Base-by-base conservation (phyloP, 2,113 vertebrate species). In the Mesoclemmys tuberculata region DNA sequence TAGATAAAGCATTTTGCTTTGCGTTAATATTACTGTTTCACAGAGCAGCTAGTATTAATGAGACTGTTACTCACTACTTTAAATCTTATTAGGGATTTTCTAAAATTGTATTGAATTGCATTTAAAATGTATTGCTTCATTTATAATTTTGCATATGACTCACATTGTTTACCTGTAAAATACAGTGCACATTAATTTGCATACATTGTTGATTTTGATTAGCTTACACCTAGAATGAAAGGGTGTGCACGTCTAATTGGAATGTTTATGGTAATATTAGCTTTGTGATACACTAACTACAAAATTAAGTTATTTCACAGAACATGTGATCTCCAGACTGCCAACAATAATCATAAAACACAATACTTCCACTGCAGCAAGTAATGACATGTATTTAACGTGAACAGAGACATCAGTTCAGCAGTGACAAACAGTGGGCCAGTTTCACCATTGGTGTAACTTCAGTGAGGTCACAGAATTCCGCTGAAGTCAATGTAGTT, bases 1-100 rank as follows among this genome's bases (percentile, higher is more conserved):
- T 10, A 93, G 84, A 90, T 24, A 89, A 93, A 90, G 19, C 71
- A 41, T 78, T 31, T 38, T 46, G 19, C 3, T 95, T 92, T 90
- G 26, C 85, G 56, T 90, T 96, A 87, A 88, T 77, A 85, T 89
- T 85, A 94, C 4, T 52, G 71, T 94, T 92, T 89, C 80, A 64
- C 22, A 90, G 51, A 31, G 49, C 80, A 9, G 38, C 48, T 58
- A 12, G 61, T 80, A 86, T 92, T 95, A 91, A 96, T 90, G 87
- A 96, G 88, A 96, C 93, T 71, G 9, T 29, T 52, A 96, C 90
- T 56, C 93, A 96, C 93, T 89, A 90, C 80, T 87, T 90, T 84
- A 94, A 92, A 82, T 68, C 46, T 84, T 38, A 51, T 86, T 86
- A 74, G 88, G 56, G 54, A 91, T 92, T 93, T 64, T 87, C 78